Evolutionary conservation across 2,113 vertebrate genomes (phyloP), one percentile per base, ranked within the genome.

Genomic region (Junco hyemalis): DNA sequence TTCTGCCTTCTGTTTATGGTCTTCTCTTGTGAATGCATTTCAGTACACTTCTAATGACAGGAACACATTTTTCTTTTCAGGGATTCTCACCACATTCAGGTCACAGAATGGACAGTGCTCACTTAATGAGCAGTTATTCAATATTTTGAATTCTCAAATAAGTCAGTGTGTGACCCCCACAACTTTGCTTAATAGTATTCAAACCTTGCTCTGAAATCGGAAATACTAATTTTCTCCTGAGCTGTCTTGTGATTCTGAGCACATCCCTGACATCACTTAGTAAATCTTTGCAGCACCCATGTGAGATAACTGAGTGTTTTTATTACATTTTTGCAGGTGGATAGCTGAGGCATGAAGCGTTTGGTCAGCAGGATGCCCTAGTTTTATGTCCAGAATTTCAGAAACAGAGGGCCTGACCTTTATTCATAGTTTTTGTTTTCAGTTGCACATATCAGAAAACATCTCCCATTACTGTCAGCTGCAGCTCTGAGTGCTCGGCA

Each of bases 121-220:
- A 71, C 48, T 74, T 93, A 94, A 78, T 86, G 72, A 93, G 64
- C 51, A 84, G 24, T 88, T 88, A 70, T 60, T 92, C 72, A 95
- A 54, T 92, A 81, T 93, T 96, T 86, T 78, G 19, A 86, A 93
- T 85, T 84, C 64, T 88, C 57, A 14, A 80, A 53, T 92, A 90
- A 77, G 36, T 66, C 76, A 83, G 26, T 4, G 3, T 86, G 61
- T 87, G 86, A 92, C 73, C 28, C 48, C 69, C 47, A 64, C 20
- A 64, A n/a, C n/a, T 70, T 90, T 71, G 26, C 63, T 86, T 83
- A 86, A 91, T 91, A 36, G 16, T 92, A 56, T 93, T 74, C 72
- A 91, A 71, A 84, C 51, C 72, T 79, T 81, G 51, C 36, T 93
- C 69, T 93, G 60, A 74, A 94, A 86, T 86, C 56, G 81, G 44